Evolutionary conservation across 92 coral and sea anemone genomes (phyloP), one percentile per base, ranked within the genome.

Genomic region (Galaxea fascicularis): DNA sequence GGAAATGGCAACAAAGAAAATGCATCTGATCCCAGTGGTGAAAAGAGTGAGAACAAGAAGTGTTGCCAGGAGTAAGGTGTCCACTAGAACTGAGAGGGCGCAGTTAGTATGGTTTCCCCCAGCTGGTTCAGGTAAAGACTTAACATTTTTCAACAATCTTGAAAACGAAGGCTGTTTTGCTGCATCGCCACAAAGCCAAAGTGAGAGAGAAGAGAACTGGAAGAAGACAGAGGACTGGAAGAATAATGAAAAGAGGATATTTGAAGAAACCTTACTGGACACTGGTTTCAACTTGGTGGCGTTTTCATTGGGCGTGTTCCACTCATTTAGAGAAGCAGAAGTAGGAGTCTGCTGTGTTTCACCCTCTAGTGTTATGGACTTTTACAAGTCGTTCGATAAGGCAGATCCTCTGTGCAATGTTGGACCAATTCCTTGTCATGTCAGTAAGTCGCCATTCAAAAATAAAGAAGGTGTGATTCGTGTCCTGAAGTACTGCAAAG

Each of bases 401-500:
- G 6, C 20, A 5, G 29, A 57, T 4, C 65, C 80, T 13, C 39
- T 86, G 21, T 86, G 91, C 68, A 73, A 74, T 20, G 26, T 92
- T n/a, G 89, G 93, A n/a, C n/a, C 46, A 0, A 49, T 92, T 8
- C 91, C 93, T 26, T 57, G 46, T 27, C 63, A 20, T 15, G 63
- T 92, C 1, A 10, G 71, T 12, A 18, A 26, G 11, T 86, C 95
- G 13, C 89, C 77, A 13, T 89, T 92, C 54, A 24, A 67, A 79
- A 57, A 52, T 51, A 74, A 56, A 17, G 5, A 0, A 18, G 24
- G 66, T 24, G 69, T 89, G n/a, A 25, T 67, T 39, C 21, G 47
- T 10, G 85, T 92, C 30, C 89, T 92, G 66, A 39, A 45, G 54
- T 95, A 95, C 78, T 95, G 95, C 71, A 89, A 88, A 47, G 69